Percentiles rank a stretch among this genome's conserved stretches.
Conservation (phyloP, 2,797 vertebrate genomes). For the Cyclura pinguis region DNA sequence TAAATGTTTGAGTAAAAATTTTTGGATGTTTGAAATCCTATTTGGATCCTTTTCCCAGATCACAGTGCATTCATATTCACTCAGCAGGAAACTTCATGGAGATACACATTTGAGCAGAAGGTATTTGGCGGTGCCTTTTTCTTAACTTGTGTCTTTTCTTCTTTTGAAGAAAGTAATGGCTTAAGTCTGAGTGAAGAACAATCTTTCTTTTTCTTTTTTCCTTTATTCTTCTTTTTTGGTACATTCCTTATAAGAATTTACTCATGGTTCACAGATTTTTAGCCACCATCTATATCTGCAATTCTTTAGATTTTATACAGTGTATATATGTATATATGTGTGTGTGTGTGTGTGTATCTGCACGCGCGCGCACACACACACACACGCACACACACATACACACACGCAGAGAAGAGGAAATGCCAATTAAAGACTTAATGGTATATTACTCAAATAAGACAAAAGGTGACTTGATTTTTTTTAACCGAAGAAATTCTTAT, state of each 20-base stretch:
- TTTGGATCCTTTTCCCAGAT: conserved; percentile 87
- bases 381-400: too few species aligned
- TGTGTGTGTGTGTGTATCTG: too few species aligned
- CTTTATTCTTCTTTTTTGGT: conserved; percentile 79
- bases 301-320: conserved; percentile 79
- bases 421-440: conserved; percentile 82
- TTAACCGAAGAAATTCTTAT: too few species aligned
- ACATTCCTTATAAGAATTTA: conserved; percentile 85
- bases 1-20: conserved; percentile 85
- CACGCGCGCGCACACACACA: too few species aligned
- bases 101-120: conserved; percentile 84
- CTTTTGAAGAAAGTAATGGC: conserved; percentile 89
- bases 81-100: conserved; percentile 84
- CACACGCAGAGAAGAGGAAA: conserved; percentile 80
- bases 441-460: conserved; percentile 77
- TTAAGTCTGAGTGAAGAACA: conserved; percentile 86
- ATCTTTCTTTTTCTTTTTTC: conserved; percentile 81
- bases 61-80: conserved; percentile 83
- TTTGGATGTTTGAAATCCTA: conserved; percentile 87
- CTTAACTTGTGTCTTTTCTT: conserved; percentile 88
- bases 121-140: conserved; percentile 84
- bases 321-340: conserved; percentile 54
- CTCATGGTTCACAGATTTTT: conserved; percentile 87
- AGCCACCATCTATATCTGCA: conserved; percentile 82
- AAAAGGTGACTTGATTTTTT: conserved; percentile 69